These are phyloP conservation scores for Setophaga kirtlandii DNA, from an alignment of 2,113 vertebrate genomes.

Conservation along the genomic window DNA sequence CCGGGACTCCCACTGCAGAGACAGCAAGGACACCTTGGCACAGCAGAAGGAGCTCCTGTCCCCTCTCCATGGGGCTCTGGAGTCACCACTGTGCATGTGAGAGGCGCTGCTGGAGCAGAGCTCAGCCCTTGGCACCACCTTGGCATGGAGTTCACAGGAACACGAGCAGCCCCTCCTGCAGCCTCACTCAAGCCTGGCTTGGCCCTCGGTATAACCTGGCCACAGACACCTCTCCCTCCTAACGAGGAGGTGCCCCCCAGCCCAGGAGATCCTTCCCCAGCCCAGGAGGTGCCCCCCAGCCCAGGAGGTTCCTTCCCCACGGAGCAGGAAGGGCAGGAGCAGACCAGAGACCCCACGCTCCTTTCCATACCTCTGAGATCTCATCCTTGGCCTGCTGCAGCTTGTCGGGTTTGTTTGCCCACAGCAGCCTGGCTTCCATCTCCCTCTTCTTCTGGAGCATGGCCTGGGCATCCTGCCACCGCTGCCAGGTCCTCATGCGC, in stretches of 20 bases:
- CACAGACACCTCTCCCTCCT: neutral
- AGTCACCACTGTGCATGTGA: fast-evolving
- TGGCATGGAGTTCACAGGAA: fast-evolving
- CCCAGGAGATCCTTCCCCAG: neutral
- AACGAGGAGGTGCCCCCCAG: neutral
- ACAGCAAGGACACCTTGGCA: neutral
- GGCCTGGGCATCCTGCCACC: constrained; percentile 93
- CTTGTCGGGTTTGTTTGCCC: constrained; percentile 97
- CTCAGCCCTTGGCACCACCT: neutral
- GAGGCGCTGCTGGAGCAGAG: neutral
- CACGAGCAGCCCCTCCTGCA: neutral
- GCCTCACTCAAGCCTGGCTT: neutral
- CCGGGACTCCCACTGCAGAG: constrained; percentile 90
- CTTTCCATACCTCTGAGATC: constrained; percentile 84
- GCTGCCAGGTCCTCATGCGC: constrained; percentile 96
- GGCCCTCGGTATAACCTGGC: neutral
- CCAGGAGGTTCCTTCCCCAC: neutral
- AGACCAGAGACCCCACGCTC: neutral
- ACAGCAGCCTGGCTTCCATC: constrained; percentile 90
- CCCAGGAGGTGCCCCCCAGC: neutral
- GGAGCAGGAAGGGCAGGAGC: neutral
- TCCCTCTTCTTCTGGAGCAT: constrained; percentile 95
- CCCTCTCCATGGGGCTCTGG: fast-evolving
- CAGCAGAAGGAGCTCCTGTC: neutral
- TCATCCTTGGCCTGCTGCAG: constrained; percentile 97